These are phyloP conservation scores for Cotesia congregata DNA, from an alignment of 2,888 invertebrate genomes.

Conservation along the genomic window DNA sequence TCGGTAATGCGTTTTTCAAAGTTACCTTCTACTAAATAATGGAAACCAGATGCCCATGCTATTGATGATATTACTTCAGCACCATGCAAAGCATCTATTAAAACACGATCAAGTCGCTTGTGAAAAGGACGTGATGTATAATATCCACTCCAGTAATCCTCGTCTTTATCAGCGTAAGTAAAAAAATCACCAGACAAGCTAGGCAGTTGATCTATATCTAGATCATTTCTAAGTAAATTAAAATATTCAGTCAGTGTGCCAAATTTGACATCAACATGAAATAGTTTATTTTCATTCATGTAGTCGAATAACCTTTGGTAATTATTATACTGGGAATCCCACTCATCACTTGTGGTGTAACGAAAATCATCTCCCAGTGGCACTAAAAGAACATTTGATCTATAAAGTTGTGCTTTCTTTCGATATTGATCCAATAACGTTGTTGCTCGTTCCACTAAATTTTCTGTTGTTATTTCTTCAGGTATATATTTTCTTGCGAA, in stretches of 20 bases:
- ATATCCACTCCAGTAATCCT: conserved; percentile 98
- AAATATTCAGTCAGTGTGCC: conserved; percentile 94
- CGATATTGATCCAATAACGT: conserved; percentile 92
- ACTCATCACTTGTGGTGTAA: conserved; percentile 84
- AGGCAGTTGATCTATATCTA: conserved; percentile 78
- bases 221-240: conserved; percentile 77
- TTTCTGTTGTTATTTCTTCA: conserved; percentile 82
- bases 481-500: conserved; percentile 91
- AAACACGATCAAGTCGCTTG: conserved; percentile 90
- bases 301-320: conserved; percentile 91
- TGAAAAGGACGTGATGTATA: conserved; percentile 93
- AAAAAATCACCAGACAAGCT: conserved; percentile 94
- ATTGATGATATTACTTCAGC: conserved; percentile 81
- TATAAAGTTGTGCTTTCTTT: conserved; percentile 91
- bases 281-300: conserved; percentile 83
- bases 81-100: conserved; percentile 79
- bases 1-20: conserved; percentile 71
- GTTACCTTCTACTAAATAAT: conserved; percentile 61
- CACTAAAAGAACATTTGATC: conserved; percentile 85
- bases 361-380: conserved; percentile 96
- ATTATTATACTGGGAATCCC: conserved; percentile 92
- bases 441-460: conserved; percentile 87
- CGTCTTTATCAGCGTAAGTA: conserved; percentile 93
- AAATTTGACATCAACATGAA: conserved; percentile 90
- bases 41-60: conserved; percentile 70